These are phyloP conservation scores for Lasioglossum zephyrum DNA, from an alignment of 2,888 invertebrate genomes.

Conservation along the genomic window DNA sequence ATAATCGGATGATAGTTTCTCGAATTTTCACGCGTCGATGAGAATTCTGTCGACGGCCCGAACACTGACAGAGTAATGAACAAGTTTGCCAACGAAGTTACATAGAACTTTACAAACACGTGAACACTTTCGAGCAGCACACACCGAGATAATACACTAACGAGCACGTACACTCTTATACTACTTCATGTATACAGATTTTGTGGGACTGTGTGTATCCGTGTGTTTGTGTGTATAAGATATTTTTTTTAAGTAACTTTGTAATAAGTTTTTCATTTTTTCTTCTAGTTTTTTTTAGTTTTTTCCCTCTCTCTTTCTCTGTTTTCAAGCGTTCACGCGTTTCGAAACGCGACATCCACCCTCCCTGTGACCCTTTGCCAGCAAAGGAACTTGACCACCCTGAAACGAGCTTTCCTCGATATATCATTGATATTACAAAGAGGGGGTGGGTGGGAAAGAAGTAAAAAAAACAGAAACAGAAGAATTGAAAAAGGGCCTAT, in stretches of 20 bases:
- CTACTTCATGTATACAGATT: slow-evolving; percentile 20
- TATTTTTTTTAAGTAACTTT: slow-evolving; percentile 50
- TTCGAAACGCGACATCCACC: slow-evolving; percentile 20
- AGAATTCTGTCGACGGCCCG: neutral
- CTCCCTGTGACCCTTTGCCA: slow-evolving; percentile 50
- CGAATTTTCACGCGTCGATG: neutral
- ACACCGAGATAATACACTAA: slow-evolving; percentile 36
- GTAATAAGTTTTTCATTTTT: slow-evolving; percentile 31
- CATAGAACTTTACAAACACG: slow-evolving; percentile 41
- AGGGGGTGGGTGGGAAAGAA: neutral
- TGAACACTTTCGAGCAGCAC: slow-evolving; percentile 34
- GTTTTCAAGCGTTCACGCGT: neutral
- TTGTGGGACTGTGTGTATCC: neutral
- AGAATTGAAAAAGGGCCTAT: slow-evolving; percentile 1
- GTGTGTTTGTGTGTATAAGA: slow-evolving; percentile 4
- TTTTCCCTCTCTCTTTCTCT: slow-evolving; percentile 10
- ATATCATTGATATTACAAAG: slow-evolving; percentile 6
- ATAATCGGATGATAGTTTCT: neutral
- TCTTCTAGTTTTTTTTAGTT: neutral
- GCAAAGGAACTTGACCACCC: slow-evolving; percentile 51
- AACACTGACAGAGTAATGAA: slow-evolving; percentile 6
- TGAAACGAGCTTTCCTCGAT: neutral
- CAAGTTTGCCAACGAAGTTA: slow-evolving; percentile 29
- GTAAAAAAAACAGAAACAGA: slow-evolving; percentile 11
- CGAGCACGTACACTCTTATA: slow-evolving; percentile 22